Base-by-base conservation (phyloP, 2,113 vertebrate genomes). In the Grammomys surdaster region DNA sequence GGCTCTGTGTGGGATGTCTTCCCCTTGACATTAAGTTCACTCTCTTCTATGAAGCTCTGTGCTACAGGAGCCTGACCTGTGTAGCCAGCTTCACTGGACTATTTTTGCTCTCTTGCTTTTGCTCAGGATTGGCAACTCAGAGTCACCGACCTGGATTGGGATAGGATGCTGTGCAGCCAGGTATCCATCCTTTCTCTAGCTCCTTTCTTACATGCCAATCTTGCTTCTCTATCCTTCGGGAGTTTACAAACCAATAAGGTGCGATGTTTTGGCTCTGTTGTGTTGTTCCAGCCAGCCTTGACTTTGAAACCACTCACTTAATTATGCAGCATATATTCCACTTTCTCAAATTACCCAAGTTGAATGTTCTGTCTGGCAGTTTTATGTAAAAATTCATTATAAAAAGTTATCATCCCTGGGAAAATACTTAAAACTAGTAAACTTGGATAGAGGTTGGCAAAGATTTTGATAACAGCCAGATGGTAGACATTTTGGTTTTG, bases 351-450 rank as follows among this genome's bases (percentile, higher is more conserved):
- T 96, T 88, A 87, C 33, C 19, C 24, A 40, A 90, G 48, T 67
- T 75, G 73, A 91, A 70, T 95, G 58, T 65, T 96, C 89, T 93
- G 93, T 94, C 93, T 98, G 95, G 73, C 96, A 87, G 63, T 96
- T 94, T 89, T 96, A 81, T 91, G 65, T 91, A 93, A 98, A 84
- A 91, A 95, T 89, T 97, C 78, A 93, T 91, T 97, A 96, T 81
- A 93, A 84, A 93, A 84, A 36, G 56, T 95, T 82, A n/a, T 78
- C 70, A 67, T 76, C 20, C 70, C 82, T 80, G 36, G 70, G 81
- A 92, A 95, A 82, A 67, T 63, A 19, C 90, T 96, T 89, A 26
- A 80, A 95, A 85, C 40, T 22, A 78, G 63, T 91, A 73, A 84
- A 87, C 76, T 90, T 86, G 60, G 80, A 65, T 11, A 94, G 60